These are phyloP conservation scores for Rallus crepitans DNA, from an alignment of 2,797 vertebrate species.

Conservation along the genomic window DNA sequence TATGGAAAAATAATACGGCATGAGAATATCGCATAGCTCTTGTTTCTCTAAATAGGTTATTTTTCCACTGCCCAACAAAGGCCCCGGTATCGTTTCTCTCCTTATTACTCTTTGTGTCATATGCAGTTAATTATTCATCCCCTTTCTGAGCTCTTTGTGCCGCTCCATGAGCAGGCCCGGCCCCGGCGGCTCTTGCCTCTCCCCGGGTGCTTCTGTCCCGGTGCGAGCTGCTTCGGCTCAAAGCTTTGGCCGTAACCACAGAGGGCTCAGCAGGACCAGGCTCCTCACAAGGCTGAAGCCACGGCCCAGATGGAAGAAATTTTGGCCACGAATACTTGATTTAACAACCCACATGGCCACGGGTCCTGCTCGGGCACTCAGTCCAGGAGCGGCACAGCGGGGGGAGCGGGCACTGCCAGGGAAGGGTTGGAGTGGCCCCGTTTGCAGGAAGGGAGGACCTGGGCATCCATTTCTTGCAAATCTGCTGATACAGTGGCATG, in stretches of 20 bases:
- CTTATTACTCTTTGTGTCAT: constrained; percentile 61
- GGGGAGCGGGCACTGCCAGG: background rate
- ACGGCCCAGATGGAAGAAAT: rapidly evolving
- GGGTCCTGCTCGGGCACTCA: rapidly evolving
- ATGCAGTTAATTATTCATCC: constrained; percentile 77
- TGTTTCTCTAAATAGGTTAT: constrained; percentile 64
- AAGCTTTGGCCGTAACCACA: rapidly evolving
- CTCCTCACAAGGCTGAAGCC: background rate
- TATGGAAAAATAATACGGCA: constrained; percentile 59
- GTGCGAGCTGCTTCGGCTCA: rapidly evolving
- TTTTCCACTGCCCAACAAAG: constrained; percentile 68
- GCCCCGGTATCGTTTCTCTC: constrained; percentile 58
- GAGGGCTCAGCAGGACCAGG: rapidly evolving
- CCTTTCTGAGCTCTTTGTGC: background rate
- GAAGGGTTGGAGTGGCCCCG: background rate
- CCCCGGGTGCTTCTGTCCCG: background rate
- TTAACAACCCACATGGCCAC: background rate
- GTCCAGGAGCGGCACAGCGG: rapidly evolving
- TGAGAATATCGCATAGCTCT: constrained; percentile 45
- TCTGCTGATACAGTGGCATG: rapidly evolving
- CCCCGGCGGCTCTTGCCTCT: background rate
- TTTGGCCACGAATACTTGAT: background rate
- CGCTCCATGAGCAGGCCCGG: rapidly evolving
- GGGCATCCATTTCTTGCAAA: background rate
- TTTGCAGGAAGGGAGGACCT: background rate